Evolutionary conservation across 2,113 vertebrate genomes (phyloP).

Genomic region (Ranitomeya imitator): DNA sequence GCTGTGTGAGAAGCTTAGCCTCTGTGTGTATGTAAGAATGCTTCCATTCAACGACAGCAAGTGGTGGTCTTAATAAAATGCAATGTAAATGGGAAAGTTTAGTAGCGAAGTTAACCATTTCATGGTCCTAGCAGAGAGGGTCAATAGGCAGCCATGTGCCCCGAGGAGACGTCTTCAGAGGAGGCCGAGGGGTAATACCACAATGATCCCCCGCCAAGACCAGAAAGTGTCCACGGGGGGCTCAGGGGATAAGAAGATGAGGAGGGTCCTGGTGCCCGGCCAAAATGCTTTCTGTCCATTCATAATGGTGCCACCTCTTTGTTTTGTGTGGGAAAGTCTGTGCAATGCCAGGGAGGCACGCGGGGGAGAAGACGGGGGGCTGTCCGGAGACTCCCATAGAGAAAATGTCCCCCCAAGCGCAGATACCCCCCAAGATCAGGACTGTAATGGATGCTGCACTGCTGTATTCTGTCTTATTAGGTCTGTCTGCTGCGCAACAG

Average conservation of each 20-base stretch:
- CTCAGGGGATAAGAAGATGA: not conserved
- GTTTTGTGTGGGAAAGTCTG: slow-evolving; percentile 31
- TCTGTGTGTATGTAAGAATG: too few species aligned
- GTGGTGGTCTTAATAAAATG: not conserved
- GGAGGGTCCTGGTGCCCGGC: not conserved
- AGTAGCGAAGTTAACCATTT: too few species aligned
- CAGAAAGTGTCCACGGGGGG: not conserved
- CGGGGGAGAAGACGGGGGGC: not conserved
- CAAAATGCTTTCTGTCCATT: slow-evolving; percentile 17
- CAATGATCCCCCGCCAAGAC: not conserved
- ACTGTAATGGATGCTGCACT: too few species aligned
- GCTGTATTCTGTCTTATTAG: too few species aligned
- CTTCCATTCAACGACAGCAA: not conserved
- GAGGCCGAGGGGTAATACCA: not conserved
- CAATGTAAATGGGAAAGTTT: not conserved
- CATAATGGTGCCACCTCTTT: not conserved
- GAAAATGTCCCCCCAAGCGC: not conserved
- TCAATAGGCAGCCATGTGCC: not conserved
- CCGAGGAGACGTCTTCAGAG: not conserved
- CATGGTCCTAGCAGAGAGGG: not conserved
- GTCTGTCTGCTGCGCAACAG: too few species aligned
- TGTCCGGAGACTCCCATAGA: not conserved
- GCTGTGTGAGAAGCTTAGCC: not conserved
- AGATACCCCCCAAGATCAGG: not conserved
- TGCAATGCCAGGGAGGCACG: not conserved